Base-by-base conservation (phyloP, 2,797 vertebrate species). In the Columba guinea region DNA sequence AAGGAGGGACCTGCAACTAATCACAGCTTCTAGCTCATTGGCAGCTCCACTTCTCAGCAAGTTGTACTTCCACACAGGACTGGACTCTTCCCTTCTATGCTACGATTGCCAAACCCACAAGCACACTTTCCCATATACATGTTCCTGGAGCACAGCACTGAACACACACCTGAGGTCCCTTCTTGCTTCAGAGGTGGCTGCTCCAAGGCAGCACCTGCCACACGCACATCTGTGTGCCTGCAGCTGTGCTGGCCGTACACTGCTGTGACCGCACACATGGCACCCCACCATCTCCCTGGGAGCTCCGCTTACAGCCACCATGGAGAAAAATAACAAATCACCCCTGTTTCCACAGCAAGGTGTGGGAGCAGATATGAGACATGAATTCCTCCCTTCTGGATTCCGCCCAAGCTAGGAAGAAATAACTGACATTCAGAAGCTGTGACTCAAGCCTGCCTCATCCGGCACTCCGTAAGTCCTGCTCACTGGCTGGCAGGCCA, bases 221-320 rank as follows among this genome's bases (percentile, higher is more conserved):
- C 5, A 4, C 37, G 35, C 0, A 0, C 23, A 30, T 53, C 73
- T 12, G 0, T 0, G 8, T 62, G 60, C n/a, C 32, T 4, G 35
- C 59, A 82, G 46, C 63, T 13, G 15, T 9, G 4, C 59, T 48
- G 9, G 1, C 39, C 3, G 0, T 5, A 41, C 52, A 16, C 30
- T 0, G 7, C 89, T 69, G 70, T 4, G 58, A 52, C 32, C 13
- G 77, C n/a, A 64, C 37, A 44, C 22, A 9, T 34, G 52, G 58
- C 59, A 55, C 44, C 64, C 19, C 62, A 59, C 1, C 44, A 17
- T 24, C 49, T 9, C 70, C 28, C 28, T 3, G 32, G 44, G 28
- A 78, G 58, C 60, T 77, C 78, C 34, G 32, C 58, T 81, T 11
- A 73, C 35, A 51, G 41, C 5, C 19, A 73, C 27, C 52, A 37